A percentile compares a stretch with the other conserved stretches of the same genome.
phyloP scores from a whole-genome alignment of 2,113 vertebrate species.

The Mormoops blainvillei region DNA sequence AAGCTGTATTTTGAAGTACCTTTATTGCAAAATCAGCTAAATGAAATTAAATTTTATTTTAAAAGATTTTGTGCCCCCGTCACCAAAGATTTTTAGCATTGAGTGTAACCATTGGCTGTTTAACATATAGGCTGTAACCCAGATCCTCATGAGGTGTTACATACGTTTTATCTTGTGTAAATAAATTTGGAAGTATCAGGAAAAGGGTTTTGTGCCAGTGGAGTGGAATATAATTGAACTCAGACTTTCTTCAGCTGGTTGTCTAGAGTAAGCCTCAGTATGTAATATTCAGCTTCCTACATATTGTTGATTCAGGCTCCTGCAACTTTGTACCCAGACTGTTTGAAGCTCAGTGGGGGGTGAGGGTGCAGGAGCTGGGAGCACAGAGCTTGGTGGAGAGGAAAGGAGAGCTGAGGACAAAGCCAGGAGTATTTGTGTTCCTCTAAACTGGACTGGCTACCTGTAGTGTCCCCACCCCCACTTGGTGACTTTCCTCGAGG shows the following conservation, averaged over 20 bases:
- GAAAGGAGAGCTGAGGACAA: no score
- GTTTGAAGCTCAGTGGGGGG: background rate
- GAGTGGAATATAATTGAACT: background rate
- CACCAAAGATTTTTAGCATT: background rate
- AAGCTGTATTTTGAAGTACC: background rate
- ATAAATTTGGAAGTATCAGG: background rate
- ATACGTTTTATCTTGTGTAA: background rate
- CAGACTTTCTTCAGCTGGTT: background rate
- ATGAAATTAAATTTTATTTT: background rate
- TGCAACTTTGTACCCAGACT: rapidly evolving
- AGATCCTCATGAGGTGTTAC: background rate
- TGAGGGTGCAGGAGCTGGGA: background rate
- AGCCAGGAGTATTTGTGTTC: background rate
- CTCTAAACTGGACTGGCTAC: rapidly evolving
- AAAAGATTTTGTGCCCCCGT: background rate
- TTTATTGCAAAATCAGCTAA: background rate
- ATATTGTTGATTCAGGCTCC: background rate
- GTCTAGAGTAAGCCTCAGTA: background rate
- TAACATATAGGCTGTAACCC: background rate
- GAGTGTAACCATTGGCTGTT: background rate
- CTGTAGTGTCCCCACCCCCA: background rate
- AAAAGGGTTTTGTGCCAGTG: background rate
- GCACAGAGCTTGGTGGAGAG: background rate
- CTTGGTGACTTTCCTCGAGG: background rate
- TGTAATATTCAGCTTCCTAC: background rate